These are phyloP conservation scores for Apamea epomidion DNA, from an alignment of 2,888 invertebrate genomes.

Conservation along the genomic window DNA sequence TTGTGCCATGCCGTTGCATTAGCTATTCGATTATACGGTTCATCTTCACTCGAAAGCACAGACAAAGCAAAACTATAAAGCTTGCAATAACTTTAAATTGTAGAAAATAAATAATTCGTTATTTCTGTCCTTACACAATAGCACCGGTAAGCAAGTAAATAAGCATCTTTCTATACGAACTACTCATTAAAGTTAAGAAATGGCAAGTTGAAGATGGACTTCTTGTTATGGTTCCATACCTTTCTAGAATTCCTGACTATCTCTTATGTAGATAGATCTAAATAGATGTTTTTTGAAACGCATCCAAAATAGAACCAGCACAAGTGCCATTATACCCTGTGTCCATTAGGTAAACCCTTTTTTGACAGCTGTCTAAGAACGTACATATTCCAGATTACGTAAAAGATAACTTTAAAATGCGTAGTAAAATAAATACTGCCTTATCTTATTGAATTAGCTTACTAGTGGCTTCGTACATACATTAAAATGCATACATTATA, in stretches of 20 bases:
- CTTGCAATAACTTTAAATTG: conserved; percentile 12
- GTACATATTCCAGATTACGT: too few relatives aligned
- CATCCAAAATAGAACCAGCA: neutral
- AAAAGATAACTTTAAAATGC: too few relatives aligned
- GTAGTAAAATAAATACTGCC: too few relatives aligned
- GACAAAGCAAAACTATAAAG: conserved; percentile 4
- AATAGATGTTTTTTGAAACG: neutral
- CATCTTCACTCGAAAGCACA: conserved; percentile 11
- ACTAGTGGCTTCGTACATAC: too few relatives aligned
- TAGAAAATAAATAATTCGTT: conserved; percentile 33
- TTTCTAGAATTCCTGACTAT: neutral
- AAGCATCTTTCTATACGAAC: conserved; percentile 37
- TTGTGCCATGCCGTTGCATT: neutral
- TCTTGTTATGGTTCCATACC: conserved; percentile 4
- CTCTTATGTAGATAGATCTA: too few relatives aligned
- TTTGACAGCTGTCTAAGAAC: too few relatives aligned
- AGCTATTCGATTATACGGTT: conserved; percentile 12
- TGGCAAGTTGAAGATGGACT: conserved; percentile 6
- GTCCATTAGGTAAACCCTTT: too few relatives aligned
- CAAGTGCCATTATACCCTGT: too few relatives aligned
- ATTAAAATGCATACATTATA: too few relatives aligned
- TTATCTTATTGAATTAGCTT: too few relatives aligned
- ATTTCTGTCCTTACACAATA: conserved; percentile 28
- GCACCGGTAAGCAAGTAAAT: conserved; percentile 32
- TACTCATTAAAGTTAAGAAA: conserved; percentile 50